phyloP scores from a whole-genome alignment of 2,797 vertebrate species.

The Rhynchonycteris naso region DNA sequence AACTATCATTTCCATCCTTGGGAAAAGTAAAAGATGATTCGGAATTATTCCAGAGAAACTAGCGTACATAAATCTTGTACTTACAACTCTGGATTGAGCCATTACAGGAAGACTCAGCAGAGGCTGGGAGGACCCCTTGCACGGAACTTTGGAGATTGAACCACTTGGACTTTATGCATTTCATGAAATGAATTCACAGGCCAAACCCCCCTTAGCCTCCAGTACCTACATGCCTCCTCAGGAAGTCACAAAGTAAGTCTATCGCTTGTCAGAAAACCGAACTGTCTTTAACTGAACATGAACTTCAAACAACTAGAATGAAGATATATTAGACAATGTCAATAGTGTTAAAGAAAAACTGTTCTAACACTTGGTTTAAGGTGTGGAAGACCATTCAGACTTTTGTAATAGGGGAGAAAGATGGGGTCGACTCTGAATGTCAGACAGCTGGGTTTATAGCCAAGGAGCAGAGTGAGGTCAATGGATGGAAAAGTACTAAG shows the following conservation, averaged over 20 bases:
- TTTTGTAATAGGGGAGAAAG: neutral
- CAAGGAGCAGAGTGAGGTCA: neutral
- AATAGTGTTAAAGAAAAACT: neutral
- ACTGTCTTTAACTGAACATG: neutral
- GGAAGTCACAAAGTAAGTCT: neutral
- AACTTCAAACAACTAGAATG: neutral
- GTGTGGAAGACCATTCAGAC: neutral
- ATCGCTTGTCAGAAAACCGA: neutral
- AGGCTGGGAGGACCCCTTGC: neutral
- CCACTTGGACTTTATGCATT: neutral
- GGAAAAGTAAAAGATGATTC: neutral
- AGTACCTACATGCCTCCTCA: neutral
- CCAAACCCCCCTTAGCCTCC: neutral
- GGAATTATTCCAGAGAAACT: neutral
- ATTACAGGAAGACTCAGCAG: neutral
- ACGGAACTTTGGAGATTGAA: neutral
- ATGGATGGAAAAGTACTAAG: neutral
- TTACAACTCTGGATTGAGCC: neutral
- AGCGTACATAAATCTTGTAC: neutral
- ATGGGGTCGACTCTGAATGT: neutral
- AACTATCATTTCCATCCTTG: neutral
- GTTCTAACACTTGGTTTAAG: neutral
- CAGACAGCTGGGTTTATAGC: neutral
- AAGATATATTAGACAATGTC: neutral
- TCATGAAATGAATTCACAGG: neutral